Evolutionary conservation across 2,888 invertebrate genomes (phyloP).

Genomic region (Nymphalis polychloros): DNA sequence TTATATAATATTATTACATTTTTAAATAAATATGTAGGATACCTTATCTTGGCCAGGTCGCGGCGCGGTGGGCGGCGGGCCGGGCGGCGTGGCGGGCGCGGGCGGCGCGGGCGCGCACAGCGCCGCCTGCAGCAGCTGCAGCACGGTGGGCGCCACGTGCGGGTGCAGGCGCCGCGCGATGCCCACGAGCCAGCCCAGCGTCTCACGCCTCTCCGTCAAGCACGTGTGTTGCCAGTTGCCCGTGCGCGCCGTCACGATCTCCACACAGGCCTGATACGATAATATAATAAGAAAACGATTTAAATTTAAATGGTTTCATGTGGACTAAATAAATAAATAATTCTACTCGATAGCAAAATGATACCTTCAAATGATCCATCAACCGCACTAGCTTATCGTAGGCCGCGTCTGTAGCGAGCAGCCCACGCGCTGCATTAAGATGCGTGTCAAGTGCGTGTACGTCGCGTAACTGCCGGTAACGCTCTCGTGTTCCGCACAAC

Average conservation of each 20-base stretch:
- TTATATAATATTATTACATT: no score
- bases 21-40: not conserved
- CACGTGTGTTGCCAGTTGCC: constrained; percentile 98
- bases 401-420: constrained; percentile 81
- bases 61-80: constrained; percentile 28
- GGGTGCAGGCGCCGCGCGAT: constrained; percentile 94
- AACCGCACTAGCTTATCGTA: constrained; percentile 96
- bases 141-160: constrained; percentile 93
- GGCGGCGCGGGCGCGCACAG: constrained; percentile 81
- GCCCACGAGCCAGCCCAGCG: constrained; percentile 90
- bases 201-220: constrained; percentile 85
- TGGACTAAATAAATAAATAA: no score
- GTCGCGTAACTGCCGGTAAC: constrained; percentile 96
- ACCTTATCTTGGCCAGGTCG: constrained; percentile 16
- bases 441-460: constrained; percentile 95
- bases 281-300: no score
- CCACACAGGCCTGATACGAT: constrained; percentile 87
- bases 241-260: constrained; percentile 94
- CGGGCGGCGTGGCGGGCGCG: constrained; percentile 27
- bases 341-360: not conserved
- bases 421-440: constrained; percentile 84
- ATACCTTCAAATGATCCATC: constrained; percentile 94
- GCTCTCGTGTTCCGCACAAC: constrained; percentile 97
- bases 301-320: no score
- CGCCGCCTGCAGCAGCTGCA: constrained; percentile 94